Percentiles rank a stretch among this genome's conserved stretches.
These are phyloP conservation scores for Polydesmus complanatus DNA, from an alignment of 2,888 invertebrate species.

Conservation along the genomic window DNA sequence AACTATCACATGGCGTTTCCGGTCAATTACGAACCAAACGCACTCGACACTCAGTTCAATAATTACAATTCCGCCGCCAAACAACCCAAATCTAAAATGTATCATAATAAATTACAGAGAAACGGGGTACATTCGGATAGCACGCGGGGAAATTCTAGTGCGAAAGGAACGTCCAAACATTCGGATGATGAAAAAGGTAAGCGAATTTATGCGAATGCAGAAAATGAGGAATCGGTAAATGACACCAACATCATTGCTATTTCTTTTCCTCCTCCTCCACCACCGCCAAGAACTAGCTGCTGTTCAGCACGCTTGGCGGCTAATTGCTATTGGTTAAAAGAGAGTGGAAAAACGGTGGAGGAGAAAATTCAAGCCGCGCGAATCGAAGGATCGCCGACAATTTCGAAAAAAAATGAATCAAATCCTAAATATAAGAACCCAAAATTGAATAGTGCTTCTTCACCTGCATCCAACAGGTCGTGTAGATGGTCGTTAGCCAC, in stretches of 20 bases:
- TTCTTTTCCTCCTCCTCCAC: conserved; percentile 4
- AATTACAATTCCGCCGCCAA: not conserved
- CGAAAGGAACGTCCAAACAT: not conserved
- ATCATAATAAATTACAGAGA: not conserved
- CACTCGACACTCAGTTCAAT: not conserved
- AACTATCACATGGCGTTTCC: not conserved
- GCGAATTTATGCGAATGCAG: not conserved
- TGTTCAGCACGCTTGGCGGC: conserved; percentile 11
- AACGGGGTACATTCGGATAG: not conserved
- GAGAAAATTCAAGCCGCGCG: conserved; percentile 10
- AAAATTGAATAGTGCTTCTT: not conserved
- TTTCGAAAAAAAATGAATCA: not conserved
- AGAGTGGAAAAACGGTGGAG: conserved; percentile 11
- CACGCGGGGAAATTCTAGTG: not conserved
- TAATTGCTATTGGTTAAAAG: conserved; percentile 10
- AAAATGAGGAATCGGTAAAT: not conserved
- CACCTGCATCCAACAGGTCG: not conserved
- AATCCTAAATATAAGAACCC: too few relatives aligned
- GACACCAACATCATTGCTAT: not conserved
- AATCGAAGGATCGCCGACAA: not conserved
- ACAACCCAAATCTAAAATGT: not conserved
- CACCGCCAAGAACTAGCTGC: conserved; percentile 1
- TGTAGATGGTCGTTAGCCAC: not conserved
- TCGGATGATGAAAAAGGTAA: not conserved
- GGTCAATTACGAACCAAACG: not conserved